A percentile compares a stretch with the other conserved stretches of the same genome.
Conservation (phyloP, 2,888 invertebrate genomes). For the Drosophila picticornis region DNA sequence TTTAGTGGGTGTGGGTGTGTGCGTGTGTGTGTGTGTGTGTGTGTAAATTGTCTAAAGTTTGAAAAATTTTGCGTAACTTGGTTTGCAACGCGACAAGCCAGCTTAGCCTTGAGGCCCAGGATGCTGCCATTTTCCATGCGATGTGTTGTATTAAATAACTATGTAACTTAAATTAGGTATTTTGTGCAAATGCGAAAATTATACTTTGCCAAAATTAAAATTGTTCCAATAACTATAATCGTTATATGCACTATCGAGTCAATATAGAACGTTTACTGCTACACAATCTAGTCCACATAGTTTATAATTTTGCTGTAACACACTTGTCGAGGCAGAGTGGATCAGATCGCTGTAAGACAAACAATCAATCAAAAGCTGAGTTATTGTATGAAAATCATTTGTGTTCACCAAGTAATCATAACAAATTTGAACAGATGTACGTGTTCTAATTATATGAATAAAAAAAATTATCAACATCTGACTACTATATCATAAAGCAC, state of each 20-base stretch:
- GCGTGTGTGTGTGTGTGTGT: slow-evolving; percentile 24
- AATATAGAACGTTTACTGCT: not conserved
- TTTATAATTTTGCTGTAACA: not conserved
- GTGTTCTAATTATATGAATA: not conserved
- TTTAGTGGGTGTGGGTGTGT: slow-evolving; percentile 21
- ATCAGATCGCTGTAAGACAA: not conserved
- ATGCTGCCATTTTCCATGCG: not conserved
- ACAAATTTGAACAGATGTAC: not conserved
- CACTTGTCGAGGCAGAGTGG: not conserved
- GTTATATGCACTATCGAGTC: not conserved
- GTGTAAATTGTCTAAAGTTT: slow-evolving; percentile 68
- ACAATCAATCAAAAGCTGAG: not conserved
- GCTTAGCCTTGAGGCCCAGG: not conserved
- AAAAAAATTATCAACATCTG: not conserved
- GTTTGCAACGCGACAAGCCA: slow-evolving; percentile 26
- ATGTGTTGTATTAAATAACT: not conserved
- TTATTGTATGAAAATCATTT: not conserved
- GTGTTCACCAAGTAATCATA: not conserved
- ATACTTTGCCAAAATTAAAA: not conserved
- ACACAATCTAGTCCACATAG: not conserved
- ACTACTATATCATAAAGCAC: not conserved
- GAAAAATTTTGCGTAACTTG: slow-evolving; percentile 71
- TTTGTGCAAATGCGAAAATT: not conserved
- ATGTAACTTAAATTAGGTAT: too few relatives aligned
- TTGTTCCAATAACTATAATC: not conserved